Evolutionary conservation across 2,888 invertebrate species (phyloP).

Genomic region (Cosmia trapezina): DNA sequence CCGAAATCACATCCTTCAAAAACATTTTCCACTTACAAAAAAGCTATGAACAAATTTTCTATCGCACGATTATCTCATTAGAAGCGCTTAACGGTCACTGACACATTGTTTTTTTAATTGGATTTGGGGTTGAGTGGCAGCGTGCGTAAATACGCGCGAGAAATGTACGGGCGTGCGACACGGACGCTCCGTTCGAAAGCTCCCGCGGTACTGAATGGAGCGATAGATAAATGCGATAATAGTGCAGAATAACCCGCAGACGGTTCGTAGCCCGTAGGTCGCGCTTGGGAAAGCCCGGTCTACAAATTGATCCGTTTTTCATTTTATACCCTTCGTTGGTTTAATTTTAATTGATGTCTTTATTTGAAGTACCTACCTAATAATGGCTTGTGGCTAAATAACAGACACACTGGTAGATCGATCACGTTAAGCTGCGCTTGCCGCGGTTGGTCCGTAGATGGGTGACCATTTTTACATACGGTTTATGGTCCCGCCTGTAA

Average conservation of each 20-base stretch:
- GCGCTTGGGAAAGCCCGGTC: conserved; percentile 76
- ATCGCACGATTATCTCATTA: conserved; percentile 77
- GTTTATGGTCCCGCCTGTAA: too few species aligned
- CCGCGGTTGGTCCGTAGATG: too few species aligned
- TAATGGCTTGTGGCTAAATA: too few species aligned
- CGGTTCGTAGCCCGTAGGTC: conserved; percentile 72
- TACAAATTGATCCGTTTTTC: conserved; percentile 79
- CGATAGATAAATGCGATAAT: conserved; percentile 14
- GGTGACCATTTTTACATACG: too few species aligned
- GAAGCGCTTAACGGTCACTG: conserved; percentile 73
- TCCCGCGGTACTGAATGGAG: conserved; percentile 78
- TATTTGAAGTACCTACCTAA: conserved; percentile 34
- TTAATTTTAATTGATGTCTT: conserved; percentile 57
- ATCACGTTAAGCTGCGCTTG: too few species aligned
- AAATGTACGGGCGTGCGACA: conserved; percentile 59
- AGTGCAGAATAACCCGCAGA: conserved; percentile 57
- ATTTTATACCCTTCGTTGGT: conserved; percentile 50
- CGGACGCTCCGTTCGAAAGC: conserved; percentile 68
- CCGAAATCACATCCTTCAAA: conserved; percentile 83
- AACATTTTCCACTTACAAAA: conserved; percentile 79
- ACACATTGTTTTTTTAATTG: conserved; percentile 81
- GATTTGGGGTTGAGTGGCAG: conserved; percentile 81
- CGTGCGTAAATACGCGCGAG: conserved; percentile 81
- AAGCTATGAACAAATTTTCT: conserved; percentile 73
- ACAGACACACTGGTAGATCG: too few species aligned